Evolutionary conservation across 2,888 invertebrate genomes (phyloP), one percentile per base, ranked within the genome.

Genomic region (Lingula anatina): DNA sequence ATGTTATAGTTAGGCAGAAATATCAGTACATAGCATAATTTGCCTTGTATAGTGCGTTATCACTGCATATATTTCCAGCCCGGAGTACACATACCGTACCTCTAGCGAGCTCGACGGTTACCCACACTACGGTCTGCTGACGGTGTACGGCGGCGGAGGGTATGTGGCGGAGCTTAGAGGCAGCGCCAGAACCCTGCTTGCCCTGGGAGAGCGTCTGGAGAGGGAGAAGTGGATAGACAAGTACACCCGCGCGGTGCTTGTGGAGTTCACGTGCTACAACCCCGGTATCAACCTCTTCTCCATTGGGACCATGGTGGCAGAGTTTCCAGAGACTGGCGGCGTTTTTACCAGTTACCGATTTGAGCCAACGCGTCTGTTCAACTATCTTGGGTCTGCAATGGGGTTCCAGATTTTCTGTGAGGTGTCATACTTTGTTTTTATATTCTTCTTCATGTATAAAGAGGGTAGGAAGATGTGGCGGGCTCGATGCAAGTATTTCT

Each of bases 201-300:
- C 60, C 2, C 65, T 66, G 25, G 64, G 81, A 37, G 49, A 56
- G 7, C 53, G 60, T 21, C 64, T 81, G 24, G 65, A 76, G 53
- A 48, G 61, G 5, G 65, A 75, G 36, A 59, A 64, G 12, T 81
- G 81, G 81, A 71, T 81, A 23, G 80, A 81, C 55, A 59, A 66
- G 49, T 66, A 75, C 54, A 81, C 81, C 1, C 53, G 81, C 41
- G 81, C 81, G 3, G 70, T 82, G 4, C 75, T 81, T 53, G 68
- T 81, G n/a, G 81, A 82, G 55, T 81, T 82, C 58, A 79, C 81
- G 0, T 73, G 76, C 28, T 82, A 81, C 64, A 82, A 81, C 49
- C 66, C 75, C 0, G 66, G 68, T 47, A 61, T 72, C 2, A 75
- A 75, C 51, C 56, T 77, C 20, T 76, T 77, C 55, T 65, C 66